Evolutionary conservation across 2,888 invertebrate species (phyloP), one percentile per base, ranked within the genome.

Genomic region (Gibbula magus): DNA sequence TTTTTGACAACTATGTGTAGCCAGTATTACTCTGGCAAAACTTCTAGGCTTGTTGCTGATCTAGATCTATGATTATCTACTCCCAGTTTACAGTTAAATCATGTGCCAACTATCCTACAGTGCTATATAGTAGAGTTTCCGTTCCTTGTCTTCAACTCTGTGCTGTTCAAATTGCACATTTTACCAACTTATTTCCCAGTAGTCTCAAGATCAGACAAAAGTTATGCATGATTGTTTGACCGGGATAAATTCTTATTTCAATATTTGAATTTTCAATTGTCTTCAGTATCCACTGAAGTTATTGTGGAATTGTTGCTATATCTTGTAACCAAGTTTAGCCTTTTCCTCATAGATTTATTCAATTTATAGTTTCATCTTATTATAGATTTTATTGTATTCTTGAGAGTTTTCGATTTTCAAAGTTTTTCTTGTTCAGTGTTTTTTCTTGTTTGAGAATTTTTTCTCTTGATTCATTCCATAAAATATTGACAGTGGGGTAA

Each of bases 381-480:
- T 45, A 32, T 70, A 78, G 70, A 67, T 78, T 78, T 78, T 52
- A 73, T 54, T 54, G 66, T 78, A 61, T 78, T 74, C 70, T 70
- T 53, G 54, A 74, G 51, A 54, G 52, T 78, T 78, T 78, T 78
- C 45, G 20, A 78, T 70, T 78, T 78, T 53, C 74, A 54, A 56
- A 35, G 45, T 54, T 78, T 70, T 73, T 78, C 78, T 78, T 78
- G 78, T 78, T 78, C 70, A 78, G 74, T 78, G 78, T 78, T 78
- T 74, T 70, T 70, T 78, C 51, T 78, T 61, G 77, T 77, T 77
- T 77, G 77, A 77, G 77, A 77, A 54, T 66, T 66, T 66, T 77
- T 66, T 77, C 77, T 66, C 77, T 77, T 77, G 51, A 77, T 77
- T 77, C 77, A 77, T 77, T 77, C 77, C 77, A 77, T 77, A 25